These are phyloP conservation scores for Cheilosia soror DNA, from an alignment of 2,888 invertebrate genomes.

Conservation along the genomic window DNA sequence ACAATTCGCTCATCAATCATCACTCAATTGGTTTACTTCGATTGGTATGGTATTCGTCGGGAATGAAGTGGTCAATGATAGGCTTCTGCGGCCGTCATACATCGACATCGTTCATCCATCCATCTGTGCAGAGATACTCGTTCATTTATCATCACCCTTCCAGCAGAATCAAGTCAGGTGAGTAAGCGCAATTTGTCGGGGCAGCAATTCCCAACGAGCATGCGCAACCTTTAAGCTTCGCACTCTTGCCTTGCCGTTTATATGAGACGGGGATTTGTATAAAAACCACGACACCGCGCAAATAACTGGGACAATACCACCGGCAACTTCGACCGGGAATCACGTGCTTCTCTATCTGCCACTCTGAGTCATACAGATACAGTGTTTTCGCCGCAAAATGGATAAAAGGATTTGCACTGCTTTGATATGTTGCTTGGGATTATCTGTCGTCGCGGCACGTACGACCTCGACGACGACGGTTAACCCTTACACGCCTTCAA, in stretches of 20 bases:
- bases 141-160: slow-evolving; percentile 3
- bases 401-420: slow-evolving; percentile 57
- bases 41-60: slow-evolving; percentile 14
- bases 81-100: slow-evolving; percentile 23
- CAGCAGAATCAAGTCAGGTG: slow-evolving; percentile 35
- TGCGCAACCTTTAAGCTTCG: slow-evolving; percentile 66
- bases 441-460: slow-evolving; percentile 65
- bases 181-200: slow-evolving; percentile 18
- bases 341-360: slow-evolving; percentile 53
- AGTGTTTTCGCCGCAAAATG: slow-evolving; percentile 26
- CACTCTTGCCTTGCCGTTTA: slow-evolving; percentile 12
- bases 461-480: slow-evolving; percentile 53
- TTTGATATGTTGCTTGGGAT: slow-evolving; percentile 37
- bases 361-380: background rate
- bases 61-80: slow-evolving; percentile 58
- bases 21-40: slow-evolving; percentile 16
- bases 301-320: slow-evolving; percentile 68
- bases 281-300: slow-evolving; percentile 64
- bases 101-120: slow-evolving; percentile 33
- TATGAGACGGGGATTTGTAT: slow-evolving; percentile 53
- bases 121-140: background rate
- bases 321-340: slow-evolving; percentile 63
- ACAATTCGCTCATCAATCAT: slow-evolving; percentile 35
- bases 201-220: slow-evolving; percentile 50
- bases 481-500: slow-evolving; percentile 38